A percentile compares a stretch with the other conserved stretches of the same genome.
phyloP scores from a whole-genome alignment of 23 tunicate genomes.

The Ciona savignyi region DNA sequence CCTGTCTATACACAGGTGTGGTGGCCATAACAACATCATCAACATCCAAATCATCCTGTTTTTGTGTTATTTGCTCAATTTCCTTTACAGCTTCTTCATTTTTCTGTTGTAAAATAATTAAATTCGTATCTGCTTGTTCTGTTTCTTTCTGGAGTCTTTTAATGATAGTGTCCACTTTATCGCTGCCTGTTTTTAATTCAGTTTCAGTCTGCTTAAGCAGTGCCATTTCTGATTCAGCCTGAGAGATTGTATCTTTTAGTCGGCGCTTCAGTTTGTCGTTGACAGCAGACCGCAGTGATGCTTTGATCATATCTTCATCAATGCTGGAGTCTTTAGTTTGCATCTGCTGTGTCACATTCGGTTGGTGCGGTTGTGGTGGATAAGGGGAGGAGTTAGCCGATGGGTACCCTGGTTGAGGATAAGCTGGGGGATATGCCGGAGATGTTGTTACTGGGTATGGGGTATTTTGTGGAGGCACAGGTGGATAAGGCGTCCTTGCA shows the following conservation, averaged over 20 bases:
- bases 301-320: conserved; percentile 68
- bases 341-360: neutral
- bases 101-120: conserved; percentile 37
- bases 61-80: conserved; percentile 29
- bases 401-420: conserved; percentile 10
- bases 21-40: conserved; percentile 89
- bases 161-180: conserved; percentile 40
- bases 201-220: conserved; percentile 51
- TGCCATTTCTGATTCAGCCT: conserved; percentile 50
- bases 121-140: conserved; percentile 47
- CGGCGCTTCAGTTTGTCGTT: conserved; percentile 79
- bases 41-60: conserved; percentile 67
- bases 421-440: conserved; percentile 4
- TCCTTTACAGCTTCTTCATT: conserved; percentile 50
- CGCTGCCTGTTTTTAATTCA: conserved; percentile 54
- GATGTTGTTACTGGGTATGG: conserved; percentile 16
- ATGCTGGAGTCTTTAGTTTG: conserved; percentile 11
- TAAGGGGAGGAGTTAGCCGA: conserved; percentile 19
- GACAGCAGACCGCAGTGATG: conserved; percentile 58
- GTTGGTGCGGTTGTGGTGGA: conserved; percentile 21
- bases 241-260: conserved; percentile 49
- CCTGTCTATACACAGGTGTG: conserved; percentile 88
- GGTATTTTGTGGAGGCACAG: conserved; percentile 29
- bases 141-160: conserved; percentile 46
- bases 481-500: conserved; percentile 40